Conservation (phyloP, 2,113 vertebrate species). For the Rhagologus leucostigma region DNA sequence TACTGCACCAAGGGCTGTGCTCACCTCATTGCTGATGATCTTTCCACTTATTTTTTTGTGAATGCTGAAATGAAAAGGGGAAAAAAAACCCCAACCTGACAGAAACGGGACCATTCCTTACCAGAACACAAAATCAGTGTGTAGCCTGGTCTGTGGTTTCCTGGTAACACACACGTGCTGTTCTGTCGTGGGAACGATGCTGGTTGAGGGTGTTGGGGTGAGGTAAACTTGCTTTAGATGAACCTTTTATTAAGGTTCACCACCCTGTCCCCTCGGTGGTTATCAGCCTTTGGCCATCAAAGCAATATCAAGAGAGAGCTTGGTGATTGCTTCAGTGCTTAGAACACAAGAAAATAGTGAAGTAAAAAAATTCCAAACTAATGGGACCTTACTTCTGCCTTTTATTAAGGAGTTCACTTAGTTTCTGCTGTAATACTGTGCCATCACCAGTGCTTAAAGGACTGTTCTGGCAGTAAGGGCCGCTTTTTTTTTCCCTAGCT, state of each 20-base stretch:
- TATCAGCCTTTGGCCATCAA: neutral
- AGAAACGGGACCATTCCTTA: neutral
- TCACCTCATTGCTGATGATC: fast-evolving
- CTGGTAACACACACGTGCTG: fast-evolving
- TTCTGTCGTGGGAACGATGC: neutral
- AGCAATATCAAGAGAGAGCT: neutral
- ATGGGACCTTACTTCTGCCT: neutral
- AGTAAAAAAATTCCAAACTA: neutral
- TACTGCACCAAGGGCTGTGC: too few relatives aligned
- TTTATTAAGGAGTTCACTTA: neutral
- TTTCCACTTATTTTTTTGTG: neutral
- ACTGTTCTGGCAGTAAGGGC: neutral
- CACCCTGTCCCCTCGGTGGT: neutral
- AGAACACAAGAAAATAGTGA: neutral
- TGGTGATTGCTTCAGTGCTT: neutral
- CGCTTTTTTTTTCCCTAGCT: neutral
- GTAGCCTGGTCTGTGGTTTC: neutral
- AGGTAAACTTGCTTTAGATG: neutral
- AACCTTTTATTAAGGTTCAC: neutral
- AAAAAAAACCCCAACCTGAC: fast-evolving
- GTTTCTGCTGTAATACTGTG: neutral
- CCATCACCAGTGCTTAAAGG: neutral
- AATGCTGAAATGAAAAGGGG: neutral
- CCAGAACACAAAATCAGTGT: neutral
- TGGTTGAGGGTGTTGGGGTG: neutral